These are phyloP conservation scores for Phoebastria nigripes DNA, from an alignment of 2,797 vertebrate species.

Conservation along the genomic window DNA sequence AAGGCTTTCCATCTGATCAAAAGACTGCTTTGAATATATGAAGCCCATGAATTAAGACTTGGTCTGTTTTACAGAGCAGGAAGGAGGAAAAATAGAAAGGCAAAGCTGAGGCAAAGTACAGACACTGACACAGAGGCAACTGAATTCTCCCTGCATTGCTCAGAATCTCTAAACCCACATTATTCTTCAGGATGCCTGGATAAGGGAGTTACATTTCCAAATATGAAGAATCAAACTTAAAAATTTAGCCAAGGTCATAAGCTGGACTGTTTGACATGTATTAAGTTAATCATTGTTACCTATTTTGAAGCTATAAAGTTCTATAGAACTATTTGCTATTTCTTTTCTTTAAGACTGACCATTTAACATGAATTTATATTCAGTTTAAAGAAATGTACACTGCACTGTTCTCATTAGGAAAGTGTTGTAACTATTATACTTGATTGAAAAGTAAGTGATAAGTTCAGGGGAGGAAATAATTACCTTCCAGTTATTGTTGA, in stretches of 20 bases:
- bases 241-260: background rate
- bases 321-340: background rate
- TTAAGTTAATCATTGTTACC: background rate
- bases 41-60: background rate
- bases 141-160: background rate
- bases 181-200: background rate
- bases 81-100: background rate
- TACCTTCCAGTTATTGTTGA: background rate
- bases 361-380: background rate
- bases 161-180: background rate
- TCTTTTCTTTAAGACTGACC: background rate
- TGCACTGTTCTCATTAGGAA: background rate
- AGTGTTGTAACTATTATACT: background rate
- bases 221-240: background rate
- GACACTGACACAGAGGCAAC: background rate
- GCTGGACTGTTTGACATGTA: rapidly evolving
- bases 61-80: background rate
- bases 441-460: background rate
- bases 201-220: background rate
- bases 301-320: background rate
- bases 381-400: background rate
- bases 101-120: background rate
- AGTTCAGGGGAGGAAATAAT: background rate
- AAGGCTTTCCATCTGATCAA: background rate
- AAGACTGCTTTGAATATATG: background rate